Conservation (phyloP, 2,113 vertebrate genomes). For the Emberiza fucata region DNA sequence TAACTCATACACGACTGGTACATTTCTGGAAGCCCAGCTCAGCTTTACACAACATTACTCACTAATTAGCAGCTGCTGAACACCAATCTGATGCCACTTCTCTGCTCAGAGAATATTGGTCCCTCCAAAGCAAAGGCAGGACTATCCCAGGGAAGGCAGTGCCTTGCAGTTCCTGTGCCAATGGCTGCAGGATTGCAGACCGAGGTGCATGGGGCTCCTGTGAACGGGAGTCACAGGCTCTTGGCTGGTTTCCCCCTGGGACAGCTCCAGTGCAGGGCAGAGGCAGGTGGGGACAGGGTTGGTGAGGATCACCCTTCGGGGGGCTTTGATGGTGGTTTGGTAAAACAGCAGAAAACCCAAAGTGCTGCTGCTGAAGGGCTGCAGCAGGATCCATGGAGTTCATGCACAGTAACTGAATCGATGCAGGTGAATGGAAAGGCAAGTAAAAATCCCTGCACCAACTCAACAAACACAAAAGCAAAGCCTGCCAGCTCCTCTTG, state of each 20-base stretch:
- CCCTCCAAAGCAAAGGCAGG: not conserved
- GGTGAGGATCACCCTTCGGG: not conserved
- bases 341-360: not conserved
- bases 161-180: fast-evolving
- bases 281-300: not conserved
- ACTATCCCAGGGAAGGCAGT: not conserved
- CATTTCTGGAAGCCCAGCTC: not conserved
- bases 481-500: not conserved
- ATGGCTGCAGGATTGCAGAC: fast-evolving
- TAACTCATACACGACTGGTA: not conserved
- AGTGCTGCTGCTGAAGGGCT: not conserved
- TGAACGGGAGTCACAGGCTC: fast-evolving
- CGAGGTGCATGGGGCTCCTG: fast-evolving
- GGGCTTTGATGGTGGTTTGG: not conserved
- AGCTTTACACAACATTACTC: not conserved
- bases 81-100: not conserved
- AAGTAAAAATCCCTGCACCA: not conserved
- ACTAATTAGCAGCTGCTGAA: not conserved
- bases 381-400: not conserved
- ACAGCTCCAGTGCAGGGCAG: not conserved
- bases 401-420: not conserved
- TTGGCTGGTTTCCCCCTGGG: not conserved
- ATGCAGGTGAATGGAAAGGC: not conserved
- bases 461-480: not conserved
- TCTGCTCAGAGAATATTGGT: not conserved